Evolutionary conservation across 2,113 vertebrate species (phyloP), one percentile per base, ranked within the genome.

Genomic region (Otocyon megalotis): DNA sequence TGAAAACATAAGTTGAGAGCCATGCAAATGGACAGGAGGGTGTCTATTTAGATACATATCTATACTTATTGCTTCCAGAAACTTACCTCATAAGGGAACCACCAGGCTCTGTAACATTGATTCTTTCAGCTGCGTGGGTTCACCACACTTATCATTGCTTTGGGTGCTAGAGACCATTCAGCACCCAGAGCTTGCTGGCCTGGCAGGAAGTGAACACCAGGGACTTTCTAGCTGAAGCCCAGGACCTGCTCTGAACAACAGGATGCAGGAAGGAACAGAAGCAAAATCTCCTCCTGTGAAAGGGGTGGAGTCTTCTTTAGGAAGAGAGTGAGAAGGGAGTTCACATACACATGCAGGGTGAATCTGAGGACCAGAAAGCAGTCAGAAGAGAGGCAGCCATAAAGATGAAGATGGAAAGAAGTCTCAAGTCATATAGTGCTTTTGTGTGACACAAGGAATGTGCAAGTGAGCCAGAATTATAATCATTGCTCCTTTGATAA

Each of bases 191-290:
- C n/a, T 53, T 3, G 28, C n/a, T n/a, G 65, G 53, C 20, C 50
- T 15, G 62, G 26, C 62, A 69, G 95, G 95, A 94, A 96, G 88
- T 5, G 50, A 77, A 30, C 88, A 56, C 54, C 93, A 20, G 30
- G 14, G 71, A 17, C 67, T 83, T 80, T 89, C 74, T 8, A 16
- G 30, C 50, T 30, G 35, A 67, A 77, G 32, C 37, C 87, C 87
- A 65, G 65, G 82, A 74, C 67, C 48, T 53, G 65, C 71, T 88
- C 37, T 53, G 50, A 71, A 88, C 26, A 88, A 89, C 74, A 90
- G 96, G 96, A 93, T 92, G 32, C 83, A 96, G 95, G 96, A 96
- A 96, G 92, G 94, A 97, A 96, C 32, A 82, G 83, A 89, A 67
- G 94, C 69, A 82, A 83, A 91, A 67, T 15, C 92, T 93, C 58